Evolutionary conservation across 2,888 invertebrate genomes (phyloP).

Genomic region (Eutolmus rufibarbis): DNA sequence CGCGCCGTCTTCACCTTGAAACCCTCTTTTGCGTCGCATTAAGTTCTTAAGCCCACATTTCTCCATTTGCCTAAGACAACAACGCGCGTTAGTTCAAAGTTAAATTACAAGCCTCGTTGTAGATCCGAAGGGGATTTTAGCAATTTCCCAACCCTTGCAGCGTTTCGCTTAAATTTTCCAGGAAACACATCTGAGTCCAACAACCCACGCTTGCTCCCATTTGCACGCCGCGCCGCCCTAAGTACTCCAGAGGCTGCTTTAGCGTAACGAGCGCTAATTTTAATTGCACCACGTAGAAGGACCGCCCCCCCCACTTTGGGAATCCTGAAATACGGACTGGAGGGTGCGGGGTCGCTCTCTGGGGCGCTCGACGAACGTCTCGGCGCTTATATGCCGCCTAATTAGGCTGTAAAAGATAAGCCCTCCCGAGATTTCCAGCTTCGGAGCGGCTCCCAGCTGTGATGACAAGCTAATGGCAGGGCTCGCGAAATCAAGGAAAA

Average conservation of each 20-base stretch:
- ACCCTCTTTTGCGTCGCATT: not conserved
- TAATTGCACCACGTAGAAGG: conserved; percentile 26
- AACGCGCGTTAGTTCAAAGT: conserved; percentile 10
- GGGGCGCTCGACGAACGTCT: not conserved
- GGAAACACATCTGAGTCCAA: not conserved
- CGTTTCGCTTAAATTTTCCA: not conserved
- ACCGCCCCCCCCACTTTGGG: not conserved
- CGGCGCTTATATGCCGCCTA: conserved; percentile 1
- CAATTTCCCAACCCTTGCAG: not conserved
- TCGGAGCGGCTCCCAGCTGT: not conserved
- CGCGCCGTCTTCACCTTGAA: conserved; percentile 12
- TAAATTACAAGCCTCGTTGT: conserved; percentile 14
- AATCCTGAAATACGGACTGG: not conserved
- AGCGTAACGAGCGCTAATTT: conserved; percentile 8
- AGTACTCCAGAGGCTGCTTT: not conserved
- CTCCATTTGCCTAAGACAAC: conserved; percentile 2
- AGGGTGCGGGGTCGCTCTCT: not conserved
- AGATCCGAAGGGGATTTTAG: not conserved
- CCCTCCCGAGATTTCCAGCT: conserved; percentile 5
- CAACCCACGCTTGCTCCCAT: not conserved
- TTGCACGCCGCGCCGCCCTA: not conserved
- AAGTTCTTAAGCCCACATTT: conserved; percentile 1
- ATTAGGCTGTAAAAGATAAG: conserved; percentile 34
- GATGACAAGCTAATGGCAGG: conserved; percentile 30
- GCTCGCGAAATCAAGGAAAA: conserved; percentile 20